Conservation (phyloP, 2,113 vertebrate species). For the Myocastor coypus region DNA sequence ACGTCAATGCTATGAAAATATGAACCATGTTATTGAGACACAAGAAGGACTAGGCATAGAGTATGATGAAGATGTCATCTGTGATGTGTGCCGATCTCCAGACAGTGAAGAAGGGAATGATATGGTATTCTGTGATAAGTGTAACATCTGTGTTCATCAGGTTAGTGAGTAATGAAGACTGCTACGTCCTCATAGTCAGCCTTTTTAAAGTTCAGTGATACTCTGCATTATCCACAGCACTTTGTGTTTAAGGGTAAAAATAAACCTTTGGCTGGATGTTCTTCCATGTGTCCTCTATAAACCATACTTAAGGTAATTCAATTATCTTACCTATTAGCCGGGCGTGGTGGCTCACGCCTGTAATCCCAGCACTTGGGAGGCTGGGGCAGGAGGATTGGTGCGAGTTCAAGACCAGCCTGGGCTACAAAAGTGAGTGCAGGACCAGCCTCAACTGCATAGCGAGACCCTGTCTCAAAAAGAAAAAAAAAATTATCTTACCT, state of each 20-base stretch:
- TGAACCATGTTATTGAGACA: conserved; percentile 98
- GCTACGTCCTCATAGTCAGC: neutral
- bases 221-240: conserved; percentile 35
- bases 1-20: conserved; percentile 96
- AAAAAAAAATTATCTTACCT: conserved; percentile 38
- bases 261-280: conserved; percentile 46
- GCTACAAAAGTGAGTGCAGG: no score
- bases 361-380: no score
- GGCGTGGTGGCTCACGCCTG: no score
- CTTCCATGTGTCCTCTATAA: conserved; percentile 61
- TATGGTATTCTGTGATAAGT: conserved; percentile 99
- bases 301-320: neutral
- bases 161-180: conserved; percentile 83
- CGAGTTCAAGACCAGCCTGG: no score
- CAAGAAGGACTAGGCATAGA: conserved; percentile 98
- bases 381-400: no score
- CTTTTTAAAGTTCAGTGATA: conserved; percentile 62
- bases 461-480: no score
- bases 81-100: conserved; percentile 98
- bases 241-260: conserved; percentile 60
- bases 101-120: conserved; percentile 99
- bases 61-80: conserved; percentile 98
- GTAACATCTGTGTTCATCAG: conserved; percentile 99
- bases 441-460: no score
- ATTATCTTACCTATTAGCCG: conserved; percentile 39